Base-by-base conservation (phyloP, 2,113 vertebrate genomes). In the Terrapene triunguis region DNA sequence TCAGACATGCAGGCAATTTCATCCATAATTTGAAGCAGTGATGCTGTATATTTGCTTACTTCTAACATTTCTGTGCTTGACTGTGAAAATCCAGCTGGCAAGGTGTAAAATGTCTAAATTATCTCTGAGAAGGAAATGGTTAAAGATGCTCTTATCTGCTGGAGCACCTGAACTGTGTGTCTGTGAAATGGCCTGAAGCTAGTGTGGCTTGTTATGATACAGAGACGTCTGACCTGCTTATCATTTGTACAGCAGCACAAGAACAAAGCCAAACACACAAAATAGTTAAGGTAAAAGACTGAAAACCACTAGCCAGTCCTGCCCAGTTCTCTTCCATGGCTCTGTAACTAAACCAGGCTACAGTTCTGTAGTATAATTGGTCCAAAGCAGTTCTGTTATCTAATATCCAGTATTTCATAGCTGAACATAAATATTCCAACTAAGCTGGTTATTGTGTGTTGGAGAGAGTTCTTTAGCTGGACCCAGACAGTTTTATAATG, bases 251-350 rank as follows among this genome's bases (percentile, higher is more conserved):
- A 97, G 87, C 89, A 78, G 32, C 51, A 29, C 48, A 93, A 80
- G 90, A 96, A 83, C 84, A 94, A 91, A 87, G 92, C 53, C 59
- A 90, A 81, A 92, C 2, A 96, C 91, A 47, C 29, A n/a, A 24
- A 95, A 14, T 7, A 59, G 95, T 83, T 97, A 97, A 97, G 92
- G 89, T 95, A 90, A 90, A 90, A 22, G 14, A 90, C 91, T 32
- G 1, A 88, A 89, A 97, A 95, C 86, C 53, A 0, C 87, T 89
- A 32, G 89, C 51, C 62, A 8, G 38, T 16, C 42, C 72, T 62
- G 10, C 44, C 59, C 35, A 48, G 29, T 54, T 88, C 81, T 95
- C 89, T 93, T 96, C 35, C 80, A 54, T 82, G 95, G 11, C 88
- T 72, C 35, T 89, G 85, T 91, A 95, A 82, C 93, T 92, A 82